Evolutionary conservation across 2,888 invertebrate species (phyloP).

Genomic region (Serrognathus titanus): DNA sequence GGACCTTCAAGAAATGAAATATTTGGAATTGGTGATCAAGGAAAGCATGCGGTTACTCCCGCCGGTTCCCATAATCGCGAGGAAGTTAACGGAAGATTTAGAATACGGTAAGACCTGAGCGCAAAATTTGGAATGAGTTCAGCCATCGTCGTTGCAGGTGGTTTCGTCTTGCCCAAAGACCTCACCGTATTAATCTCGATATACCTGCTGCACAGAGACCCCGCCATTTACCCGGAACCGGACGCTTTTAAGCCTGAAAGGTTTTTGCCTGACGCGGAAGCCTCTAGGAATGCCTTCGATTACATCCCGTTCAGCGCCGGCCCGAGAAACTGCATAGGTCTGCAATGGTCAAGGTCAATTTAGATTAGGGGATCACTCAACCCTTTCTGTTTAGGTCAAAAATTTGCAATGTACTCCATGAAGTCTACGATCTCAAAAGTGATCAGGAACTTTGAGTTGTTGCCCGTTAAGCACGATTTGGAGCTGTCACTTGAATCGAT

Average conservation of each 20-base stretch:
- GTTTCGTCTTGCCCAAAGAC: background rate
- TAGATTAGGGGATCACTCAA: background rate
- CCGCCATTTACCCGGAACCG: conserved; percentile 5
- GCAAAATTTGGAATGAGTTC: background rate
- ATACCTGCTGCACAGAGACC: background rate
- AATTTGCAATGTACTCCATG: conserved; percentile 54
- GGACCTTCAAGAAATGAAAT: background rate
- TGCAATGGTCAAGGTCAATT: background rate
- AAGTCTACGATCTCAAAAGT: conserved; percentile 54
- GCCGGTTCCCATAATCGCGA: background rate
- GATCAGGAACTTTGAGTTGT: conserved; percentile 49
- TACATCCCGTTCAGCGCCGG: conserved; percentile 8
- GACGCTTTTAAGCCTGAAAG: conserved; percentile 5
- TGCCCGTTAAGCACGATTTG: conserved; percentile 40
- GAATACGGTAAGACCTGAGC: background rate
- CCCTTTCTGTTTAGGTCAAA: conserved; percentile 42
- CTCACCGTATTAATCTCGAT: background rate
- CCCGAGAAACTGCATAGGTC: conserved; percentile 8
- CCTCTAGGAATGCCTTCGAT: background rate
- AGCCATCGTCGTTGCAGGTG: background rate
- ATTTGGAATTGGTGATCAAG: background rate
- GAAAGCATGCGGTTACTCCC: background rate
- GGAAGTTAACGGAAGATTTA: background rate
- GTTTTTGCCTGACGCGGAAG: background rate
- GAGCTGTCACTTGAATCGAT: conserved; percentile 49